Evolutionary conservation across 1,140 invertebrate species (phyloP), one percentile per base, ranked within the genome.

Genomic region (Philopotamus ludificatus): DNA sequence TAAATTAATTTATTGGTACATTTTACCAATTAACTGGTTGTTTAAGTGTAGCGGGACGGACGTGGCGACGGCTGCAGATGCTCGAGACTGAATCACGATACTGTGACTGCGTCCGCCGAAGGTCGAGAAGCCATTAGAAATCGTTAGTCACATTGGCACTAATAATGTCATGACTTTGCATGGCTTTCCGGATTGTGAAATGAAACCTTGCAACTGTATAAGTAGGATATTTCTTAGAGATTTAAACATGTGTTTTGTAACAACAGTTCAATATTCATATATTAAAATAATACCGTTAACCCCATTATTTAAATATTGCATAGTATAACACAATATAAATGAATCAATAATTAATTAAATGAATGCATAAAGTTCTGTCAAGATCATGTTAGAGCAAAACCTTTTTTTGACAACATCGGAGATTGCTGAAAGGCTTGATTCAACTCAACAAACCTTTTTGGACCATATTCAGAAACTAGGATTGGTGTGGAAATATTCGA

Each of bases 111-210:
- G 45, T 54, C 21, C 54, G 34, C 10, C 28, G 54, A 58, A 58
- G 54, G 54, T 58, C 34, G 54, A 20, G 54, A 58, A 58, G 34
- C 54, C 54, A 12, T 42, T 58, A 25, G 41, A 54, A 21, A n/a
- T 34, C 51, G 26, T 10, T 21, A n/a, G n/a, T n/a, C n/a, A n/a
- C n/a, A n/a, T n/a, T n/a, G n/a, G n/a, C n/a, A n/a, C n/a, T n/a
- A n/a, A n/a, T n/a, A n/a, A n/a, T n/a, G n/a, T n/a, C n/a, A n/a
- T n/a, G n/a, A n/a, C n/a, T n/a, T n/a, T n/a, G n/a, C n/a, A n/a
- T n/a, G n/a, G n/a, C n/a, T n/a, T n/a, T n/a, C n/a, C n/a, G n/a
- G n/a, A n/a, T n/a, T n/a, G n/a, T n/a, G n/a, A 12, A 16, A 26
- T 15, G 54, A 58, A 42, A 58, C 54, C 54, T 42, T 58, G 41